These are phyloP conservation scores for Pogonocichla stellata DNA, from an alignment of 2,113 vertebrate genomes.

Conservation along the genomic window DNA sequence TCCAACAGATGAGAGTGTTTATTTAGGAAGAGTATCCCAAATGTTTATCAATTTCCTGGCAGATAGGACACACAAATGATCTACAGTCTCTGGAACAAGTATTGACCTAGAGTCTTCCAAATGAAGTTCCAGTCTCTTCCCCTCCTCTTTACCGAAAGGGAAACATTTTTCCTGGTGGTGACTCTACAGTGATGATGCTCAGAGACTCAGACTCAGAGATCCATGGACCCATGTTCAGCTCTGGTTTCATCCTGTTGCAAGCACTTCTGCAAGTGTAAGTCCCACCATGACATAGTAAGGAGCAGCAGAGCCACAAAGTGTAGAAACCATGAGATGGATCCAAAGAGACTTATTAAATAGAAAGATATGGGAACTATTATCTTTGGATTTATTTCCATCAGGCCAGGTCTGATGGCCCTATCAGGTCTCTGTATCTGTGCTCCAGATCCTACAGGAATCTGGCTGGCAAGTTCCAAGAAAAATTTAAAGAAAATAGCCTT, in stretches of 20 bases:
- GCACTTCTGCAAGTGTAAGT: neutral
- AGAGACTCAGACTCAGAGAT: neutral
- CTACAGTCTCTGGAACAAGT: neutral
- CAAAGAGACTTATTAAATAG: neutral
- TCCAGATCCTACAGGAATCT: neutral
- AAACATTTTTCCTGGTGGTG: neutral
- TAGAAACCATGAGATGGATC: neutral
- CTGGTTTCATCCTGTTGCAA: neutral
- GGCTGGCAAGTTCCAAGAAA: neutral
- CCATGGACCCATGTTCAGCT: neutral
- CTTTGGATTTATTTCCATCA: neutral
- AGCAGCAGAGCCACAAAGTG: neutral
- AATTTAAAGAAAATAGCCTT: neutral
- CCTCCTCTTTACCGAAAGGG: neutral
- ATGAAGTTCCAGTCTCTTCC: neutral
- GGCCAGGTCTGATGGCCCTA: neutral
- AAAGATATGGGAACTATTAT: neutral
- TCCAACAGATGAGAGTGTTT: neutral
- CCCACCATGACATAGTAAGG: neutral
- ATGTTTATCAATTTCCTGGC: neutral
- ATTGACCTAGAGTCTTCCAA: neutral
- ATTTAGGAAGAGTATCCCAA: neutral
- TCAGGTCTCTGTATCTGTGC: neutral
- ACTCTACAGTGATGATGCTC: accelerated
- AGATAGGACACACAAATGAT: neutral